Evolutionary conservation across 2,797 vertebrate species (phyloP).

Genomic region (Myiotriccus ornatus): DNA sequence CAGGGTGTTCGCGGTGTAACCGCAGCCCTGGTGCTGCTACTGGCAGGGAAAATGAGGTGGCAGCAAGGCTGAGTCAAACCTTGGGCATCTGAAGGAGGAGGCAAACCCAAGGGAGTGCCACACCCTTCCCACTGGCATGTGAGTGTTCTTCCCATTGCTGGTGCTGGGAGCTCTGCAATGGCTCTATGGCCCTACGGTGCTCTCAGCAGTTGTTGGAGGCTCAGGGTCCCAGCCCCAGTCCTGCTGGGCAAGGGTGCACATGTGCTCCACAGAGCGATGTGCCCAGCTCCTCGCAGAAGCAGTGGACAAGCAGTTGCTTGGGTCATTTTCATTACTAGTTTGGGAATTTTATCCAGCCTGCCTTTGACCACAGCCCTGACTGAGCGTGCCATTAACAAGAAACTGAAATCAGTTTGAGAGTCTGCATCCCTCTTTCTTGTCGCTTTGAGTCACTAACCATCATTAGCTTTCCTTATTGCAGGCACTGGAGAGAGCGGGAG

Average conservation of each 20-base stretch:
- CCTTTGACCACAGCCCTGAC: neutral
- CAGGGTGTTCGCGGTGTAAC: neutral
- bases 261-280: neutral
- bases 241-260: neutral
- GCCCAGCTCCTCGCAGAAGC: neutral
- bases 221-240: neutral
- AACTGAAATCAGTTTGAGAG: neutral
- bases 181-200: neutral
- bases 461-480: neutral
- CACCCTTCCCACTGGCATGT: neutral
- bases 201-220: neutral
- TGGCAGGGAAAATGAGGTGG: neutral
- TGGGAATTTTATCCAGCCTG: neutral
- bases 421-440: neutral
- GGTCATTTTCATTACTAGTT: neutral
- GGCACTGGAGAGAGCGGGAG: neutral
- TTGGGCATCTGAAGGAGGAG: neutral
- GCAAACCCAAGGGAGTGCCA: neutral
- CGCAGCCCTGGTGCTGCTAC: neutral
- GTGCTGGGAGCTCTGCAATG: neutral
- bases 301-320: neutral
- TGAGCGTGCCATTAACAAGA: neutral
- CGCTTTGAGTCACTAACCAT: neutral
- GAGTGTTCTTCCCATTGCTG: neutral
- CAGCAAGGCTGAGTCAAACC: constrained; percentile 13